A percentile compares a stretch with the other conserved stretches of the same genome.
Conservation (phyloP, 2,797 vertebrate genomes). For the Cyprinella venusta region DNA sequence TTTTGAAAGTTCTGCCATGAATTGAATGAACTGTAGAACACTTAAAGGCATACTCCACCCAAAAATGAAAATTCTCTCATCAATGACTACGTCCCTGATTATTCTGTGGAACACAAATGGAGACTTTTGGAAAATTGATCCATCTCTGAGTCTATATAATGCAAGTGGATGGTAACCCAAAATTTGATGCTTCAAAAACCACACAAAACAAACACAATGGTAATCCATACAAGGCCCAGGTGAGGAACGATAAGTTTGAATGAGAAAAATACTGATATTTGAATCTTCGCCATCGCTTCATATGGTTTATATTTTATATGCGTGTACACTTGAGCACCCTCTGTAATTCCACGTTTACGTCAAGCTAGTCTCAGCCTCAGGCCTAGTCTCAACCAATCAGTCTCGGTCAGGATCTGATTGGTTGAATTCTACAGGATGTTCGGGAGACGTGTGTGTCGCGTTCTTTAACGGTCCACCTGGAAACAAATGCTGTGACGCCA, state of each 20-base stretch:
- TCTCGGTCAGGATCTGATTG: too few relatives aligned
- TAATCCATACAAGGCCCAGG: neutral
- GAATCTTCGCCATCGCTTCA: too few relatives aligned
- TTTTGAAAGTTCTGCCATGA: neutral
- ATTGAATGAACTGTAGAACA: neutral
- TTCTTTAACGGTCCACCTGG: too few relatives aligned
- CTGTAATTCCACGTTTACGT: neutral
- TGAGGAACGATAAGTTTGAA: neutral
- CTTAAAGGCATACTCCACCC: neutral
- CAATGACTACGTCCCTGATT: neutral
- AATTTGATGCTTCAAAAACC: neutral
- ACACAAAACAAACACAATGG: neutral
- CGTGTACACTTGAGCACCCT: too few relatives aligned
- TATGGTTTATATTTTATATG: too few relatives aligned
- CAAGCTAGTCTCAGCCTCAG: too few relatives aligned
- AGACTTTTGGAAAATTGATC: neutral
- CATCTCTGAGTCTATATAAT: neutral
- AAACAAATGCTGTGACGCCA: too few relatives aligned
- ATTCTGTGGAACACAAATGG: neutral
- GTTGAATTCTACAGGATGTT: too few relatives aligned
- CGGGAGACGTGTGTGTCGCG: too few relatives aligned
- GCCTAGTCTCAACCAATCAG: too few relatives aligned
- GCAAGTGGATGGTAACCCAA: neutral
- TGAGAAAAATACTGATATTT: neutral
- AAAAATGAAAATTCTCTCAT: neutral